Evolutionary conservation across 2,888 invertebrate species (phyloP).

Genomic region (Monoplex corrugatus): DNA sequence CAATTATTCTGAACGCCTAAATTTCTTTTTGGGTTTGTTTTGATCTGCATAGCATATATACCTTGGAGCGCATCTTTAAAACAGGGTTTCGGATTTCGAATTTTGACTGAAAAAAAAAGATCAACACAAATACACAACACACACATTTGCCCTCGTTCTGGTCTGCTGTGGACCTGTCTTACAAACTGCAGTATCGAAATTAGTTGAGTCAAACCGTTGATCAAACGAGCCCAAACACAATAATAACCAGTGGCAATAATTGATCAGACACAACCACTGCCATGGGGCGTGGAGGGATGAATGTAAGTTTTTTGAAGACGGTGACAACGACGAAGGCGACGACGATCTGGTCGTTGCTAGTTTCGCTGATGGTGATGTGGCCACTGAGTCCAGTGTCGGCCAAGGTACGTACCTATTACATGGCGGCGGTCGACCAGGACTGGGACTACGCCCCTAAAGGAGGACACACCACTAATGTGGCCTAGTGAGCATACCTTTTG

Average conservation of each 20-base stretch:
- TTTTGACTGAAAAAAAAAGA: no score
- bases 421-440: conserved; percentile 52
- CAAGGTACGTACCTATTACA: conserved; percentile 47
- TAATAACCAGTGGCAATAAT: background rate
- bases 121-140: no score
- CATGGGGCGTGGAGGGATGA: background rate
- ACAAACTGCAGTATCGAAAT: no score
- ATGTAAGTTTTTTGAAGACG: background rate
- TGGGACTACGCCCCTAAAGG: conserved; percentile 59
- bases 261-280: background rate
- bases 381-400: background rate
- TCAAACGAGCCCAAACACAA: background rate
- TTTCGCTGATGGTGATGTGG: conserved; percentile 8
- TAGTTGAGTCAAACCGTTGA: no score
- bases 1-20: no score
- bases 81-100: no score
- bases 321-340: background rate
- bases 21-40: no score
- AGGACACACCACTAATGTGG: conserved; percentile 37
- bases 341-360: conserved; percentile 9
- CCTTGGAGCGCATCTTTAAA: no score
- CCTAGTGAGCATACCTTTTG: background rate
- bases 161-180: no score
- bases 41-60: no score
- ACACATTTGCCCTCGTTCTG: no score